phyloP scores from a whole-genome alignment of 2,113 vertebrate species.

The Lontra canadensis region DNA sequence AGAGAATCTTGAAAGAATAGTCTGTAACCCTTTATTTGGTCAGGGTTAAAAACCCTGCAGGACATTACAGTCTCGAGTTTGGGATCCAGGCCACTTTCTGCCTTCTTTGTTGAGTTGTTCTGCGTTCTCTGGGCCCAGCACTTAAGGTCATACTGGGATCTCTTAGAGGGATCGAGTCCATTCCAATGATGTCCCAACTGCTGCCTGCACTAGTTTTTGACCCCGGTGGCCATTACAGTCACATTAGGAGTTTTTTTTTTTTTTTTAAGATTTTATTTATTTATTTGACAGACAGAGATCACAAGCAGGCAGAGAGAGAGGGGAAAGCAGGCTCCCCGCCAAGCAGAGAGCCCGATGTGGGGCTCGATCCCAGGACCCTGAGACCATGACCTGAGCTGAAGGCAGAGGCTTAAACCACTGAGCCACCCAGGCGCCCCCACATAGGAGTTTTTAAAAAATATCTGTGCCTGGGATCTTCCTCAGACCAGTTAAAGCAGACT shows the following conservation, averaged over 20 bases:
- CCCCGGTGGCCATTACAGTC: not conserved
- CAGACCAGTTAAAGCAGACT: not conserved
- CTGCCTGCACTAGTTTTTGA: not conserved
- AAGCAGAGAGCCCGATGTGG: no score
- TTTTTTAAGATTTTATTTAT: no score
- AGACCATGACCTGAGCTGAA: no score
- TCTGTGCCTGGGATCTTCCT: not conserved
- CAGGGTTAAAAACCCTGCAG: not conserved
- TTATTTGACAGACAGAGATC: no score
- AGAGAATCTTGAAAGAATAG: not conserved
- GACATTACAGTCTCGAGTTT: not conserved
- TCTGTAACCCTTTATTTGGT: not conserved
- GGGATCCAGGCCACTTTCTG: not conserved
- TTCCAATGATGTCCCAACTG: not conserved
- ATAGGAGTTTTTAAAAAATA: not conserved
- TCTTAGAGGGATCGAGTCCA: not conserved
- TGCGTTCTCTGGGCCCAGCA: not conserved
- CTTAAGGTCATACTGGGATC: not conserved
- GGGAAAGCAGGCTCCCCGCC: no score
- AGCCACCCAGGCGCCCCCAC: no score
- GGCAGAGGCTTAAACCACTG: no score
- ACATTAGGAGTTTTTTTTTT: no score
- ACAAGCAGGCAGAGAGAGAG: no score
- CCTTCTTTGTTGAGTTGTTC: not conserved
- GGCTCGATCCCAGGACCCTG: no score